A percentile compares a stretch with the other conserved stretches of the same genome.
These are phyloP conservation scores for Cataglyphis hispanica DNA, from an alignment of 1,140 invertebrate species.

Conservation along the genomic window DNA sequence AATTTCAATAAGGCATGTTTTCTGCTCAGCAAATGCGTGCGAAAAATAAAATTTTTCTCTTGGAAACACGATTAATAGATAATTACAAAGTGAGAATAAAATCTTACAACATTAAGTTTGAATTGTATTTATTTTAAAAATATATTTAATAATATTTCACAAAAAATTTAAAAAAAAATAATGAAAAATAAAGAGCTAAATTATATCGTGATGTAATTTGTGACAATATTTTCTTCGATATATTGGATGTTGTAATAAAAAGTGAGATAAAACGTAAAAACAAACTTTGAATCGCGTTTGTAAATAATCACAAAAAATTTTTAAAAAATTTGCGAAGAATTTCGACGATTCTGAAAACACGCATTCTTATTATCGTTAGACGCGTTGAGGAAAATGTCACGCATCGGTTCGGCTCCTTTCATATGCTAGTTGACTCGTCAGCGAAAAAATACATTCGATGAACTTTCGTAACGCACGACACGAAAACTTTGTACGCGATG, in stretches of 20 bases:
- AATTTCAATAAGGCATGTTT: not conserved
- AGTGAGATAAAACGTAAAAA: not conserved
- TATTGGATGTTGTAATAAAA: too few species aligned
- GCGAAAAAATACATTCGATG: not conserved
- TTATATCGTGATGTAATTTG: too few species aligned
- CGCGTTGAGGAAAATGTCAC: not conserved
- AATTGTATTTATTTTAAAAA: too few species aligned
- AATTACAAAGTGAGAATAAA: too few species aligned
- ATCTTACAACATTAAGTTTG: not conserved
- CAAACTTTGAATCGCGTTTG: not conserved
- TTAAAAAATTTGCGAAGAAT: not conserved
- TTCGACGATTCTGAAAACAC: not conserved
- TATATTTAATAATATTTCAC: too few species aligned
- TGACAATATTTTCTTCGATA: too few species aligned
- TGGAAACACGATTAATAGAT: not conserved
- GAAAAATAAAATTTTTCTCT: not conserved
- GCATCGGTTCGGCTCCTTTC: not conserved
- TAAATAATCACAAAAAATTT: not conserved
- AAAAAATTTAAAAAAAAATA: too few species aligned
- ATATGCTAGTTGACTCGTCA: not conserved
- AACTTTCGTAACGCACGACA: not conserved
- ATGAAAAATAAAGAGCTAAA: too few species aligned
- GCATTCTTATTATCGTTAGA: not conserved
- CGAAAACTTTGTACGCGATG: conserved; percentile 13
- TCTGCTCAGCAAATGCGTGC: not conserved